These are phyloP conservation scores for Liasis olivaceus DNA, from an alignment of 2,797 vertebrate species.

Conservation along the genomic window DNA sequence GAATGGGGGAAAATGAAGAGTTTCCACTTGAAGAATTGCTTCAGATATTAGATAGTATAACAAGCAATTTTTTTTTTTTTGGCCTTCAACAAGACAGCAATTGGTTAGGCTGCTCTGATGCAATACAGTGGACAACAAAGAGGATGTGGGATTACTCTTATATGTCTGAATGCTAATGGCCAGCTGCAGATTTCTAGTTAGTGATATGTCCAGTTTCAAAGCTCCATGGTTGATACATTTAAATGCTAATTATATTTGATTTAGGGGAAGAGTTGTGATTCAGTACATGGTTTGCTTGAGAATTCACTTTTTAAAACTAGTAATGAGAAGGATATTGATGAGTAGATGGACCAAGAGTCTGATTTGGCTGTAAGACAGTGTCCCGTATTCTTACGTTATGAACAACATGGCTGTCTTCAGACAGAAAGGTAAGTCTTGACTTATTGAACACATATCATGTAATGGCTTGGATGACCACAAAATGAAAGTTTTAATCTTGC, in stretches of 20 bases:
- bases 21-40: background rate
- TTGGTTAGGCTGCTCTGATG: background rate
- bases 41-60: background rate
- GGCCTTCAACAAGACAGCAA: background rate
- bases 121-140: background rate
- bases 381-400: no score
- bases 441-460: no score
- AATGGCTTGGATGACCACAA: no score
- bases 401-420: no score
- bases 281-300: background rate
- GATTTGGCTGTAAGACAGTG: no score
- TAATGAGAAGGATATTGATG: no score
- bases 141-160: background rate
- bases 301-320: background rate
- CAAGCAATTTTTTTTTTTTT: background rate
- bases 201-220: background rate
- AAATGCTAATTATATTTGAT: background rate
- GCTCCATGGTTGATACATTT: background rate
- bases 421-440: no score
- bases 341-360: no score
- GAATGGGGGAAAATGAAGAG: background rate
- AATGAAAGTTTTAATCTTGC: no score
- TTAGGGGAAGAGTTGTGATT: background rate
- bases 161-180: background rate
- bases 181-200: background rate